Conservation (phyloP, 2,888 invertebrate genomes). For the Acholoe squamosa region DNA sequence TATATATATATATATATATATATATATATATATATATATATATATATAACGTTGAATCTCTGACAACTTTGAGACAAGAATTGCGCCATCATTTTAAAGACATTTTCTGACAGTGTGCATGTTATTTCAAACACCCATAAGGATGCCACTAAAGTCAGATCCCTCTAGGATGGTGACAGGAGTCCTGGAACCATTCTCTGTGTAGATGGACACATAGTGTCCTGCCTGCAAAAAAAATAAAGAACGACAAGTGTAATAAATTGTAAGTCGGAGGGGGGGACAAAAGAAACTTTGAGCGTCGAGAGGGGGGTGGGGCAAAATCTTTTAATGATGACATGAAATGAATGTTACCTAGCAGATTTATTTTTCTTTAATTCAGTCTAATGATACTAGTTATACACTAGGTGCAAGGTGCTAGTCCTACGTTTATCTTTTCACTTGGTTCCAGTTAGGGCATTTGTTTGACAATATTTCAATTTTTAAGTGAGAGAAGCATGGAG, state of each 20-base stretch:
- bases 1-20: too few species aligned
- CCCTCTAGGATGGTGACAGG: conserved; percentile 74
- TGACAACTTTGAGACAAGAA: too few species aligned
- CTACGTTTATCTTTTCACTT: neutral
- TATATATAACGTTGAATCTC: too few species aligned
- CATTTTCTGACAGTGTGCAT: too few species aligned
- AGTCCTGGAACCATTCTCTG: conserved; percentile 77
- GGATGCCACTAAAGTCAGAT: conserved; percentile 78
- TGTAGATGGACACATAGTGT: conserved; percentile 79
- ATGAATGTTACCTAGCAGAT: neutral
- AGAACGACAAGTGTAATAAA: neutral
- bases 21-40: too few species aligned
- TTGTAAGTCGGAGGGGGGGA: neutral
- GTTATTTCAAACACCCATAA: conserved; percentile 74
- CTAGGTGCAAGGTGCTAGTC: neutral
- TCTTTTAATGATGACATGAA: neutral
- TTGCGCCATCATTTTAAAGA: too few species aligned
- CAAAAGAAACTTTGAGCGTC: neutral
- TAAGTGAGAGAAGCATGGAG: neutral
- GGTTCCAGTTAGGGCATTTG: too few species aligned
- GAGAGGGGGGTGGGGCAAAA: neutral
- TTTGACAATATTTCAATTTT: too few species aligned
- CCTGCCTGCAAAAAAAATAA: conserved; percentile 74
- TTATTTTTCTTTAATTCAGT: neutral
- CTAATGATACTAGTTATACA: neutral